Evolutionary conservation across 2,888 invertebrate species (phyloP), one percentile per base, ranked within the genome.

Genomic region (Hypolimnas misippus): DNA sequence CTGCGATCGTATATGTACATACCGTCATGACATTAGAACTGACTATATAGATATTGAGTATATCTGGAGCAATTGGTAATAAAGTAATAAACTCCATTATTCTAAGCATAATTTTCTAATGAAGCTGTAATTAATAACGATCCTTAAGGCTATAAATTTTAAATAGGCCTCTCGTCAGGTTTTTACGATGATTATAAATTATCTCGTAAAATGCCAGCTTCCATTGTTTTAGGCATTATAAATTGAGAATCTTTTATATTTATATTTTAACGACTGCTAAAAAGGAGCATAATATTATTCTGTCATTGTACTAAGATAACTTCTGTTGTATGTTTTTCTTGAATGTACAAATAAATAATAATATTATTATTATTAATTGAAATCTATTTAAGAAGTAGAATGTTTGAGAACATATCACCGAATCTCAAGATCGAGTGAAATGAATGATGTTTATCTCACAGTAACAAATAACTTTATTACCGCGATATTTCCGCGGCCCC

Each of bases 61-160:
- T n/a, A n/a, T 58, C n/a, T n/a, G 35, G 35, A 38, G 35, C n/a
- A 38, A 38, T 38, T 38, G 35, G 35, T n/a, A 38, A 38, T 38
- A 12, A 38, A 38, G 35, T n/a, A 6, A 33, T 33, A 25, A 25
- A n/a, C 35, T 38, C 4, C 35, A n/a, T 38, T 38, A n/a, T 38
- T 38, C n/a, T 38, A n/a, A n/a, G n/a, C 35, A 38, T 38, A 38
- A 38, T 38, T 38, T 2, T n/a, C 35, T 38, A 38, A n/a, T 38
- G 35, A n/a, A 38, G n/a, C 35, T 3, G 35, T 38, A 38, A 38
- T 38, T 38, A 38, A 38, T 38, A n/a, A 12, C n/a, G 12, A 38
- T n/a, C 35, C 3, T 38, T 38, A n/a, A n/a, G n/a, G 35, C 35
- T 3, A 38, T n/a, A n/a, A 38, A 38, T 38, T 38, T 38, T 1